Percentiles rank a stretch among this genome's conserved stretches.
phyloP scores from a whole-genome alignment of 2,888 invertebrate species.

The Cyrtodaria siliqua region DNA sequence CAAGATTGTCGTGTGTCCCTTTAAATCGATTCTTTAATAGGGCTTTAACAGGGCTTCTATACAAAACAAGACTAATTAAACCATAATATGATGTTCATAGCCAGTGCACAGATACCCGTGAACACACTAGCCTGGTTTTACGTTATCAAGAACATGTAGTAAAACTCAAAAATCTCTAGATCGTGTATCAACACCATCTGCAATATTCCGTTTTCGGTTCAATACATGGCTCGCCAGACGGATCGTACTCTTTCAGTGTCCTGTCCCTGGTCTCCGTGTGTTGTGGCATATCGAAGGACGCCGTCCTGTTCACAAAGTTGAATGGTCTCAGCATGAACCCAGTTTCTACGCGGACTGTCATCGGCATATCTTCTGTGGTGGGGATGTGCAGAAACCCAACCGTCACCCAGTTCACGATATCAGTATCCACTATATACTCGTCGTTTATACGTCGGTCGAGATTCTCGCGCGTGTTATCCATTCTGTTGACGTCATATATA shows the following conservation, averaged over 20 bases:
- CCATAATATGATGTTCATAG: no score
- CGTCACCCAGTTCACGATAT: slow-evolving; percentile 71
- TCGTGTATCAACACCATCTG: slow-evolving; percentile 32
- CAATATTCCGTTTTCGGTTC: slow-evolving; percentile 45
- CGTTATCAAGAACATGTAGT: no score
- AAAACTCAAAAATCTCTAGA: no score
- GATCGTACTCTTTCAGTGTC: slow-evolving; percentile 43
- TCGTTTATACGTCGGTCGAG: slow-evolving; percentile 61
- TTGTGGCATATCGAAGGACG: slow-evolving; percentile 69
- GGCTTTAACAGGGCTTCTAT: no score
- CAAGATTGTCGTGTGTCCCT: no score
- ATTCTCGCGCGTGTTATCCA: slow-evolving; percentile 53
- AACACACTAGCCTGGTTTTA: no score
- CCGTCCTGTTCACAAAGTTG: slow-evolving; percentile 72
- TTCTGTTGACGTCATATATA: slow-evolving; percentile 58
- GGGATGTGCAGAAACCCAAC: slow-evolving; percentile 73
- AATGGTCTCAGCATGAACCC: slow-evolving; percentile 69
- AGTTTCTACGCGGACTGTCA: slow-evolving; percentile 68
- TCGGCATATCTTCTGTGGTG: slow-evolving; percentile 73
- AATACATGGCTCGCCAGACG: slow-evolving; percentile 45
- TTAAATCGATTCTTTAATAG: no score
- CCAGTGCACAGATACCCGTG: no score
- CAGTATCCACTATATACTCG: slow-evolving; percentile 67
- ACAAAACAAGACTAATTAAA: no score
- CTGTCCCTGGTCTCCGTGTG: slow-evolving; percentile 50